Percentiles rank a stretch among this genome's conserved stretches.
phyloP scores from a whole-genome alignment of 2,888 invertebrate species.

The Leucophora obtusa region DNA sequence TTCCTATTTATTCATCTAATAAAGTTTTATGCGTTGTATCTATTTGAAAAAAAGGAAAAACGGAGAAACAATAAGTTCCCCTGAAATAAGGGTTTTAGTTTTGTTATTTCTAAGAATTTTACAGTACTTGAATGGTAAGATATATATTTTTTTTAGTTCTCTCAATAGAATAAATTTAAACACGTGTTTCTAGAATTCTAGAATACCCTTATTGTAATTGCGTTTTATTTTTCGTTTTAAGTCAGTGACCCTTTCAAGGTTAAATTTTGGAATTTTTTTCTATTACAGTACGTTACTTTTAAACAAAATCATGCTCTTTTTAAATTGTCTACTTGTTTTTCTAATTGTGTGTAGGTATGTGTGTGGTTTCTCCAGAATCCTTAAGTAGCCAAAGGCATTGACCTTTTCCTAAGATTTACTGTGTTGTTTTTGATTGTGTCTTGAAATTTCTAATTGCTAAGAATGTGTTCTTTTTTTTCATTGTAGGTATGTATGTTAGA shows the following conservation, averaged over 20 bases:
- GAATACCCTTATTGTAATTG: conserved; percentile 15
- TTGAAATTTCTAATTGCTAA: conserved; percentile 39
- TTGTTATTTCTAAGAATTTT: background rate
- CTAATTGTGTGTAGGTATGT: background rate
- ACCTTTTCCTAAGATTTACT: conserved; percentile 25
- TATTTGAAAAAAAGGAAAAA: too few species aligned
- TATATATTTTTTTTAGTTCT: background rate
- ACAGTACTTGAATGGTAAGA: background rate
- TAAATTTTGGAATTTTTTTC: conserved; percentile 10
- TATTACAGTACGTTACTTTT: conserved; percentile 6
- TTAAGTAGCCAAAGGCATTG: conserved; percentile 30
- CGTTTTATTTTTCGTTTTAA: conserved; percentile 9
- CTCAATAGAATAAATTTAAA: background rate
- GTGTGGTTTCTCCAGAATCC: conserved; percentile 16
- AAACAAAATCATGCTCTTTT: background rate
- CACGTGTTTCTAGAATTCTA: conserved; percentile 3
- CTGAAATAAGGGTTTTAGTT: background rate
- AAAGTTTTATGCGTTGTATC: background rate
- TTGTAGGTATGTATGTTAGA: conserved; percentile 24
- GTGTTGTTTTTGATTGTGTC: background rate
- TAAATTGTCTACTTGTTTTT: conserved; percentile 2
- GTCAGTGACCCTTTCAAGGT: conserved; percentile 50
- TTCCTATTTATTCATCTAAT: background rate
- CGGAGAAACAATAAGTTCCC: background rate
- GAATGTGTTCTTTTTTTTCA: background rate